Conservation (phyloP, 2,888 invertebrate genomes). For the Cheilosia grossa region DNA sequence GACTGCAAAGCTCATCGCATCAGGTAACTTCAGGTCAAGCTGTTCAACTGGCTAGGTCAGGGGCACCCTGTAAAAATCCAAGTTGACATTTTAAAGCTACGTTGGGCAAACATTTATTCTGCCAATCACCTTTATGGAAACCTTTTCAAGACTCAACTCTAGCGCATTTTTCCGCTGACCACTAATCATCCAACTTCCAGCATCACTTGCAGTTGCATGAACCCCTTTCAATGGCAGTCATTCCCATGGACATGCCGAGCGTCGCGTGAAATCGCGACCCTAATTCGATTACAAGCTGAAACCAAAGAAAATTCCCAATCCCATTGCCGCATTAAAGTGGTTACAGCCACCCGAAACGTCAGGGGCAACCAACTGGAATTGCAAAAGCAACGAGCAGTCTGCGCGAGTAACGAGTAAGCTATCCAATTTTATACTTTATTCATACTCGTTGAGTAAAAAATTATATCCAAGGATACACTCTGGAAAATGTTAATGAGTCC, state of each 20-base stretch:
- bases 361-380: not conserved
- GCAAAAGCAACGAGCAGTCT: not conserved
- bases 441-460: conserved; percentile 1
- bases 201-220: no score
- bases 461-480: conserved; percentile 23
- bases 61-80: no score
- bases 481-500: conserved; percentile 71
- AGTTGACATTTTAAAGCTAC: no score
- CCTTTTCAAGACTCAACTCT: no score
- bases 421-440: conserved; percentile 28
- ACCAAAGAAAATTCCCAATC: conserved; percentile 5
- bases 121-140: no score
- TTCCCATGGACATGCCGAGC: not conserved
- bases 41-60: no score
- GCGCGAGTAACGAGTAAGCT: conserved; percentile 13
- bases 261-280: not conserved
- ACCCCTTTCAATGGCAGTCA: no score
- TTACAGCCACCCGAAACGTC: conserved; percentile 17
- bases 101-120: no score
- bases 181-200: not conserved
- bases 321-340: conserved; percentile 42
- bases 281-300: conserved; percentile 13
- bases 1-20: no score
- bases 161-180: no score
- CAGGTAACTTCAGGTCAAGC: no score